Evolutionary conservation across 2,113 vertebrate genomes (phyloP).

Genomic region (Lepus timidus): DNA sequence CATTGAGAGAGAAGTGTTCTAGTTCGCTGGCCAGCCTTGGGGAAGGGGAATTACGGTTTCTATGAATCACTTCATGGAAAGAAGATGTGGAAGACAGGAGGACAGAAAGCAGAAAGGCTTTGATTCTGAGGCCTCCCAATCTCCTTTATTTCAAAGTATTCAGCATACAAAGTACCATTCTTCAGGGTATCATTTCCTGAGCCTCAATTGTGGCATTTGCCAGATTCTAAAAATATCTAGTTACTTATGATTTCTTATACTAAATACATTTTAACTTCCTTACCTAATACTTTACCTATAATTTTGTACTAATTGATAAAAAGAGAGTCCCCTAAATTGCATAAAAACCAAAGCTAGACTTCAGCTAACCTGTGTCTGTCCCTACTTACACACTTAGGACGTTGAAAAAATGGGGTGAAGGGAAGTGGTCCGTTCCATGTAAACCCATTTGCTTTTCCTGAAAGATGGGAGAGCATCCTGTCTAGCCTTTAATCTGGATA

Average conservation of each 20-base stretch:
- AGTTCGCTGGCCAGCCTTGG: neutral
- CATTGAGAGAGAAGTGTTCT: neutral
- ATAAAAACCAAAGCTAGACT: neutral
- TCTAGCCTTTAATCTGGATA: neutral
- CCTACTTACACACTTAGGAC: neutral
- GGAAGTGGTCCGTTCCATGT: neutral
- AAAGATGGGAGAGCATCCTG: neutral
- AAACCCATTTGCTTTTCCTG: neutral
- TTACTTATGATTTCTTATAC: neutral
- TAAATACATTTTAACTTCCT: neutral
- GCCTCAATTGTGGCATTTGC: neutral
- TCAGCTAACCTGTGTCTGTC: neutral
- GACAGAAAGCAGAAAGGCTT: neutral
- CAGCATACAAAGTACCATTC: neutral
- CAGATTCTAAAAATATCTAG: neutral
- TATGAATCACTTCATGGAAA: neutral
- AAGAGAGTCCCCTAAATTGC: neutral
- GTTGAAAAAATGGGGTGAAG: neutral
- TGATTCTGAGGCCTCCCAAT: neutral
- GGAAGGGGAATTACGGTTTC: neutral
- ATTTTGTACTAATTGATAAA: neutral
- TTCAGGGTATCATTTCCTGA: neutral
- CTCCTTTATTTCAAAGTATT: neutral
- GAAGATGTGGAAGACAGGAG: neutral
- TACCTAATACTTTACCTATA: neutral